A percentile compares a stretch with the other conserved stretches of the same genome.
Evolutionary conservation across 2,113 vertebrate species (phyloP).

Genomic region (Indicator maculatus): DNA sequence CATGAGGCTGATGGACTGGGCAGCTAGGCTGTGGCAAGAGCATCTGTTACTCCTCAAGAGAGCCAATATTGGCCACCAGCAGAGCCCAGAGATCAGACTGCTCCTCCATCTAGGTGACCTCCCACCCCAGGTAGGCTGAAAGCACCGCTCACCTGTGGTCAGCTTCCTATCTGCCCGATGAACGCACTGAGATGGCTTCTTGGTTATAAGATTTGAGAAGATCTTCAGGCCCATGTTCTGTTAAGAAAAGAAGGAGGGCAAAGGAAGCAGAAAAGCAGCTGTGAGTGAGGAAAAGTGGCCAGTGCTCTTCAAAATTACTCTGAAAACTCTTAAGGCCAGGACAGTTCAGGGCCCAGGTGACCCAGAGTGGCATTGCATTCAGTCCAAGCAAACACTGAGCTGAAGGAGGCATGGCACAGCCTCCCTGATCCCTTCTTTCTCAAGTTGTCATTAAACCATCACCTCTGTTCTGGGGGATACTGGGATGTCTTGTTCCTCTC

Average conservation of each 20-base stretch:
- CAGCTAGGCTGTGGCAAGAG: background rate
- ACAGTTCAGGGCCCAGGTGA: accelerated
- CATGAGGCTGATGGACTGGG: background rate
- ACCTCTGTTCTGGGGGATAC: background rate
- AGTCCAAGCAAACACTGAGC: background rate
- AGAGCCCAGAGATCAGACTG: background rate
- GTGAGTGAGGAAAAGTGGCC: background rate
- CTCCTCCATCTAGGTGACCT: background rate
- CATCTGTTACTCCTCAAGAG: accelerated
- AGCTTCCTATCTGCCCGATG: background rate
- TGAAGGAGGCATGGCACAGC: background rate
- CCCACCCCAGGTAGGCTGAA: background rate
- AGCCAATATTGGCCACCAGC: background rate
- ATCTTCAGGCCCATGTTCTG: constrained; percentile 70
- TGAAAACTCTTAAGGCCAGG: background rate
- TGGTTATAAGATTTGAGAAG: constrained; percentile 63
- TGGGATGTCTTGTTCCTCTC: background rate
- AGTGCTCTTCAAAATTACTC: background rate
- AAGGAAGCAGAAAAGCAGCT: background rate
- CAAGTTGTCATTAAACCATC: background rate
- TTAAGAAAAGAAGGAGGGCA: background rate
- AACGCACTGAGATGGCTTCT: constrained; percentile 41
- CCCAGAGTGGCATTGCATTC: background rate
- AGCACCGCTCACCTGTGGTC: constrained; percentile 5
- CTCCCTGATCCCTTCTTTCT: background rate